Base-by-base conservation (phyloP, 2,888 invertebrate genomes). In the Orchesella flavescens region DNA sequence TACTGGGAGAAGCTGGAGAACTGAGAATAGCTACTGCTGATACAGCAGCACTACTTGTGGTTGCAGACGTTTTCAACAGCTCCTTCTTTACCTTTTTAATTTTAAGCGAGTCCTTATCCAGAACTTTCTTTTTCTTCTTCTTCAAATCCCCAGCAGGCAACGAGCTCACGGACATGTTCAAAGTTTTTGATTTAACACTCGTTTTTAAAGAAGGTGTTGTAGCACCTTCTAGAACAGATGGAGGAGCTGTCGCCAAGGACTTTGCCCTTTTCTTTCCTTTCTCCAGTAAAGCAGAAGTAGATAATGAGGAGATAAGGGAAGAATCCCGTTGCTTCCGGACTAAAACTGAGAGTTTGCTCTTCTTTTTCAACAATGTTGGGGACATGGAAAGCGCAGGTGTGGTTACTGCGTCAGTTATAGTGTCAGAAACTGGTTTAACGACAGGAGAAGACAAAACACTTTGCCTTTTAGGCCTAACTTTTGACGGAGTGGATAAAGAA, bases 241-340 rank as follows among this genome's bases (percentile, higher is more conserved):
- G 21, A 34, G 66, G 23, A 53, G 55, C 43, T 72, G 61, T 24
- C 34, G 72, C 24, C 21, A 74, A 7, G 0, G 83, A 76, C 24
- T 81, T 82, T 34, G 76, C 72, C 44, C 85, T 82, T 49, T 86
- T 85, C 44, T 83, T 86, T 21, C 55, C 55, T 59, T 78, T 78
- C 17, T 81, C 75, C 0, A 46, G 59, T 49, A 77, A 63, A 12
- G 69, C 59, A 15, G 84, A 74, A 12, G 49, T 15, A 49, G 49
- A 49, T 7, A n/a, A n/a, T 49, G 49, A 49, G 2, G 49, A 49
- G 1, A 49, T 12, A 7, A 44, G 12, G 9, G 12, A 44, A 12
- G 43, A 65, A 12, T 65, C 65, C 44, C 44, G 15, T 19, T 49
- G 12, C 49, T 65, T 65, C 24, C 74, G 44, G 12, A 73, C 83